Conservation (phyloP, 92 coral and sea anemone genomes). For the Zoanthus solanderi region DNA sequence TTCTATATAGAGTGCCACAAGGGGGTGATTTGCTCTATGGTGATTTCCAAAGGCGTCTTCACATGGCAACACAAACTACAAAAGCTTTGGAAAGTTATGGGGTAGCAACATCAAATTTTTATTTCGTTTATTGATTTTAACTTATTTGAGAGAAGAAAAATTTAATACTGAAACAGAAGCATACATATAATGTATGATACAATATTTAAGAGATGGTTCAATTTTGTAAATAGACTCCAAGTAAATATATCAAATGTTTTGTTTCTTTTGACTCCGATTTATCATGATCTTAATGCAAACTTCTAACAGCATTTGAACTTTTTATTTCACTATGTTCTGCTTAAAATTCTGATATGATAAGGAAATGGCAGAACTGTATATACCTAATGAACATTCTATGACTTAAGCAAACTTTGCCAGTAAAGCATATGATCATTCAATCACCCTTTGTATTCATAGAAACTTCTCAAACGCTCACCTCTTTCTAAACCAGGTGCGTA, state of each 20-base stretch:
- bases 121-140: constrained; percentile 80
- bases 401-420: too few relatives aligned
- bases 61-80: constrained; percentile 79
- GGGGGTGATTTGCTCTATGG: constrained; percentile 91
- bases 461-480: too few relatives aligned
- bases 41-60: constrained; percentile 89
- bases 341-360: background rate
- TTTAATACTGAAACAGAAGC: constrained; percentile 63
- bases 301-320: background rate
- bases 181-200: constrained; percentile 76
- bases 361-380: too few relatives aligned
- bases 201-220: constrained; percentile 71
- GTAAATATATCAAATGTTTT: background rate
- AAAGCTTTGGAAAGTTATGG: constrained; percentile 80
- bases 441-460: too few relatives aligned
- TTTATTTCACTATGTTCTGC: background rate
- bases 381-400: too few relatives aligned
- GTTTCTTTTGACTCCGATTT: constrained; percentile 22
- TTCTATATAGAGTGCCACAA: constrained; percentile 89
- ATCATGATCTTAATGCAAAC: background rate
- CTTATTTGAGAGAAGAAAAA: constrained; percentile 35
- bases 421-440: too few relatives aligned
- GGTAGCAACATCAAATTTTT: constrained; percentile 77
- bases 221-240: constrained; percentile 19
- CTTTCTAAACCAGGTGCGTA: too few relatives aligned